Percentiles rank a stretch among this genome's conserved stretches.
Conservation (phyloP, 37 sponge, comb jelly and placozoan species). For the Beroe forskalii region DNA sequence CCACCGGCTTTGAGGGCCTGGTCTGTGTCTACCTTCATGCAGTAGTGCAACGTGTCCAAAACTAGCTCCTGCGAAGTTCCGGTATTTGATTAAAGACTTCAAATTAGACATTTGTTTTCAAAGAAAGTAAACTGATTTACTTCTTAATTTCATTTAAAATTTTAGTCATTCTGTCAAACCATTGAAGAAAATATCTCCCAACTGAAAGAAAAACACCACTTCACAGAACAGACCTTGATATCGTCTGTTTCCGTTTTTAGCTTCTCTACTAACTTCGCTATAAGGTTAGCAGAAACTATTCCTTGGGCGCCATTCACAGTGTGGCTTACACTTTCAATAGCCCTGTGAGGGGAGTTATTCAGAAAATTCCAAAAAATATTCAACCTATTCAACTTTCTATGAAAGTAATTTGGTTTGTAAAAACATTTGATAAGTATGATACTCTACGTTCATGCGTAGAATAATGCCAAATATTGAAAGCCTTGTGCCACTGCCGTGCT, state of each 20-base stretch:
- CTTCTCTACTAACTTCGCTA: constrained; percentile 67
- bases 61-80: constrained; percentile 73
- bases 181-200: too few species aligned
- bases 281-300: constrained; percentile 53
- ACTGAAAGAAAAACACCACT: too few species aligned
- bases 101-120: too few species aligned
- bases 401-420: too few species aligned
- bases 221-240: constrained; percentile 15
- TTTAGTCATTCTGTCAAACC: neutral
- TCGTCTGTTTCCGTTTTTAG: constrained; percentile 66
- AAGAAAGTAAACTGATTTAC: too few species aligned
- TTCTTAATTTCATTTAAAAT: too few species aligned
- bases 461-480: too few species aligned
- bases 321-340: constrained; percentile 55
- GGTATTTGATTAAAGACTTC: too few species aligned
- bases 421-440: too few species aligned
- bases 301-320: constrained; percentile 54
- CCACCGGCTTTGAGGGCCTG: constrained; percentile 74
- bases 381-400: too few species aligned
- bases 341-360: constrained; percentile 8
- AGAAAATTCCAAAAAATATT: too few species aligned
- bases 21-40: constrained; percentile 75
- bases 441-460: too few species aligned
- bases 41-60: constrained; percentile 87
- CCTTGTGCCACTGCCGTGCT: neutral